Evolutionary conservation across 2,113 vertebrate genomes (phyloP).

Genomic region (Siniperca chuatsi): DNA sequence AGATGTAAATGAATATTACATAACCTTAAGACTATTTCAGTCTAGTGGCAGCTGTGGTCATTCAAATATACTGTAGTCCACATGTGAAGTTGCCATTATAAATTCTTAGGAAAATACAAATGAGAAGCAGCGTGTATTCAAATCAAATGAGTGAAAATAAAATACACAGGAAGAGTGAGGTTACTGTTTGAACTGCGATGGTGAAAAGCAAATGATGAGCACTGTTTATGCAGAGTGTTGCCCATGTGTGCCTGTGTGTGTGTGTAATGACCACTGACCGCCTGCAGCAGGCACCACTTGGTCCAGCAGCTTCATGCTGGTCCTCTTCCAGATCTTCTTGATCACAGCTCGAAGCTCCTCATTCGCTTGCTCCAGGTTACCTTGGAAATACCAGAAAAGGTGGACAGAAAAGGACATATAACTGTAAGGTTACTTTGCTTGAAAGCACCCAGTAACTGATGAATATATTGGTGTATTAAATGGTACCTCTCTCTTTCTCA

Average conservation of each 20-base stretch:
- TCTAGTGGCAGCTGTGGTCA: not conserved
- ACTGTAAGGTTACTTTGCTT: not conserved
- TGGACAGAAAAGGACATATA: not conserved
- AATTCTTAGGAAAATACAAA: conserved; percentile 9
- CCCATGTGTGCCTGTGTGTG: not conserved
- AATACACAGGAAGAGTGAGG: not conserved
- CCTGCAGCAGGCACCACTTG: conserved; percentile 98
- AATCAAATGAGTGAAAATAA: not conserved
- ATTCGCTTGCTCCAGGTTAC: conserved; percentile 98
- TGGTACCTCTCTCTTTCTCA: not conserved
- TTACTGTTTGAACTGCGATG: not conserved
- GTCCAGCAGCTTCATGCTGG: conserved; percentile 97
- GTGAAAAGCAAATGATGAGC: not conserved
- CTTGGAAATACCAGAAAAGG: conserved; percentile 73
- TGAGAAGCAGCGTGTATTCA: not conserved
- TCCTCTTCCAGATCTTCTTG: conserved; percentile 99
- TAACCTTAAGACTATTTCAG: no score
- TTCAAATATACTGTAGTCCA: not conserved
- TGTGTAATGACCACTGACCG: conserved; percentile 87
- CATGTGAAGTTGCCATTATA: not conserved
- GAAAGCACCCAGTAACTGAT: not conserved
- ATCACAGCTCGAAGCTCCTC: conserved; percentile 97
- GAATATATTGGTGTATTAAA: not conserved
- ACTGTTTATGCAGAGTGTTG: not conserved
- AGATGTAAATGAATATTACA: not conserved